These are phyloP conservation scores for Clusia tigrina DNA, from an alignment of 2,888 invertebrate genomes.

Conservation along the genomic window DNA sequence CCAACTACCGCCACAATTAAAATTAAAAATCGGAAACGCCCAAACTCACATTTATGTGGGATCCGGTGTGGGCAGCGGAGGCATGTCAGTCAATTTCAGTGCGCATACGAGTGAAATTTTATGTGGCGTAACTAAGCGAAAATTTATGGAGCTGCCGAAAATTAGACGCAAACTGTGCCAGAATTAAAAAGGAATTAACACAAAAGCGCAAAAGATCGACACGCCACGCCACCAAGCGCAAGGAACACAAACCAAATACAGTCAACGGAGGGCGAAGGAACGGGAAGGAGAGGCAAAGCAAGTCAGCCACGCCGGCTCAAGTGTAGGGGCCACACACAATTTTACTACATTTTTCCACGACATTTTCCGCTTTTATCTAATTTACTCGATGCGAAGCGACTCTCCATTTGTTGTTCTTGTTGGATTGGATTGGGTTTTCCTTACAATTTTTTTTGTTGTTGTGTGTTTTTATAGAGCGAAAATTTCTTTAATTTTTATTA, in stretches of 20 bases:
- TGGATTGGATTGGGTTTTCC: conserved; percentile 1
- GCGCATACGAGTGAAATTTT: conserved; percentile 37
- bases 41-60: neutral
- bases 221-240: neutral
- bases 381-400: no score
- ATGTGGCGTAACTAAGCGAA: conserved; percentile 52
- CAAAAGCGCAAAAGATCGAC: neutral
- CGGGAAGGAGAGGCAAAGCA: no score
- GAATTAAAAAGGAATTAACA: conserved; percentile 8
- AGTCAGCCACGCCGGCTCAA: no score
- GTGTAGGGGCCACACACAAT: no score
- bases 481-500: conserved; percentile 7
- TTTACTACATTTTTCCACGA: conserved; percentile 6
- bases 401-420: no score
- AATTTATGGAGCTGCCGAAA: conserved; percentile 42
- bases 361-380: conserved; percentile 5
- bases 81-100: neutral
- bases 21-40: neutral
- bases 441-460: neutral
- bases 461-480: neutral
- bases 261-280: no score
- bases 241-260: neutral
- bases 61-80: neutral
- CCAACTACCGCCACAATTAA: neutral
- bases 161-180: neutral